These are phyloP conservation scores for Hippocampus mohnikei DNA, from an alignment of 2,113 vertebrate genomes.

Conservation along the genomic window DNA sequence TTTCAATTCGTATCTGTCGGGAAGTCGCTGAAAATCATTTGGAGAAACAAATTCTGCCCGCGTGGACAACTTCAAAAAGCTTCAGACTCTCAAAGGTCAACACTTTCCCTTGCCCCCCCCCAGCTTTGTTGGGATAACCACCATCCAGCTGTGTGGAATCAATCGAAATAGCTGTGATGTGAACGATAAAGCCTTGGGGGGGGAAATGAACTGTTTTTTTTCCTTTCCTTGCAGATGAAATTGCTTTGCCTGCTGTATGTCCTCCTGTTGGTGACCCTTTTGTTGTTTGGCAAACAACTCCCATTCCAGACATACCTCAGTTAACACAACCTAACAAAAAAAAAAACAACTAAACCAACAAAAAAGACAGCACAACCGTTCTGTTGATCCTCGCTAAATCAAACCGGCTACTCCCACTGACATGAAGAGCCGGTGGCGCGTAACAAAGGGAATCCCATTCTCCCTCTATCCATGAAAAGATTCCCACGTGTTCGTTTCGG, in stretches of 20 bases:
- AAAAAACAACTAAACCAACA: not conserved
- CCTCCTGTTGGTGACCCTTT: not conserved
- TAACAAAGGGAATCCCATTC: not conserved
- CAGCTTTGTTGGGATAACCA: slow-evolving; percentile 9
- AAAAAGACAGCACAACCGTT: not conserved
- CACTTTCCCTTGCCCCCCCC: not conserved
- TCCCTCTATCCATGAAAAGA: not conserved
- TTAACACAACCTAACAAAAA: slow-evolving; percentile 6
- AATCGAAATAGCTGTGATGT: slow-evolving; percentile 2
- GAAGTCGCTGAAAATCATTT: not conserved
- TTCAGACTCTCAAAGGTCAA: slow-evolving; percentile 1
- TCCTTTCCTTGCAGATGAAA: not conserved
- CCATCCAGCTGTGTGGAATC: slow-evolving; percentile 14
- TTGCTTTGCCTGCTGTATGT: not conserved
- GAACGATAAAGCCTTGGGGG: not conserved
- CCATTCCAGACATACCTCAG: not conserved
- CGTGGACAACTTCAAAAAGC: not conserved
- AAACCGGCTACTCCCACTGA: not conserved
- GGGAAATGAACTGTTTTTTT: slow-evolving; percentile 5
- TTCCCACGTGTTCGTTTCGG: slow-evolving; percentile 1
- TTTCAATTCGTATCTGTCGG: no score
- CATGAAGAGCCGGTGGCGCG: not conserved
- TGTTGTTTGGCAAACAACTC: slow-evolving; percentile 11
- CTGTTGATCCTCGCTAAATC: not conserved
- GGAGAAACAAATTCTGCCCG: not conserved